These are phyloP conservation scores for Peromyscus melanophrys DNA, from an alignment of 2,797 vertebrate genomes.

Conservation along the genomic window DNA sequence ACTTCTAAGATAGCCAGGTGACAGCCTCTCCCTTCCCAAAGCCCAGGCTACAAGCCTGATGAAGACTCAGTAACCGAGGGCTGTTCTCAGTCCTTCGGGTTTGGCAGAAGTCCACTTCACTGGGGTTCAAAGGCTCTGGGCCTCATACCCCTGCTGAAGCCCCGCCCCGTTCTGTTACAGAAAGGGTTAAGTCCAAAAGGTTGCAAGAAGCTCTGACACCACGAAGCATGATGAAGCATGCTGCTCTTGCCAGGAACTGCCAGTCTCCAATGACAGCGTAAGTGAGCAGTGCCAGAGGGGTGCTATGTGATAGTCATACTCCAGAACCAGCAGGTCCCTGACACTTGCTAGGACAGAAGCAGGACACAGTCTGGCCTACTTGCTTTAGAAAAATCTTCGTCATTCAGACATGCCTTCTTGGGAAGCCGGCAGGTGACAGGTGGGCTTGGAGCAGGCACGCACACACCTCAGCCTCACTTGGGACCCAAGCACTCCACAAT, in stretches of 20 bases:
- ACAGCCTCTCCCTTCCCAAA: neutral
- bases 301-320: neutral
- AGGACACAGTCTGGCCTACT: too few species aligned
- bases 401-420: neutral
- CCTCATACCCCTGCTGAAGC: neutral
- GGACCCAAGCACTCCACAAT: constrained; percentile 94
- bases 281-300: neutral
- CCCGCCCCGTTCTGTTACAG: neutral
- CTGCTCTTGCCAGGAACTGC: neutral
- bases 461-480: constrained; percentile 53
- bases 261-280: too few species aligned
- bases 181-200: neutral
- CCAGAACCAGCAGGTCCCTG: neutral
- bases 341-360: neutral
- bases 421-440: neutral
- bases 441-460: neutral
- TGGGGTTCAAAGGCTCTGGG: accelerated
- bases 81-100: neutral
- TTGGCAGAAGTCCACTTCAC: neutral
- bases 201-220: neutral
- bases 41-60: constrained; percentile 25
- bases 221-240: neutral
- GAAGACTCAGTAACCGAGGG: neutral
- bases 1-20: neutral
- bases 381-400: neutral